These are phyloP conservation scores for Teleogryllus occipitalis DNA, from an alignment of 1,140 invertebrate species.

Conservation along the genomic window DNA sequence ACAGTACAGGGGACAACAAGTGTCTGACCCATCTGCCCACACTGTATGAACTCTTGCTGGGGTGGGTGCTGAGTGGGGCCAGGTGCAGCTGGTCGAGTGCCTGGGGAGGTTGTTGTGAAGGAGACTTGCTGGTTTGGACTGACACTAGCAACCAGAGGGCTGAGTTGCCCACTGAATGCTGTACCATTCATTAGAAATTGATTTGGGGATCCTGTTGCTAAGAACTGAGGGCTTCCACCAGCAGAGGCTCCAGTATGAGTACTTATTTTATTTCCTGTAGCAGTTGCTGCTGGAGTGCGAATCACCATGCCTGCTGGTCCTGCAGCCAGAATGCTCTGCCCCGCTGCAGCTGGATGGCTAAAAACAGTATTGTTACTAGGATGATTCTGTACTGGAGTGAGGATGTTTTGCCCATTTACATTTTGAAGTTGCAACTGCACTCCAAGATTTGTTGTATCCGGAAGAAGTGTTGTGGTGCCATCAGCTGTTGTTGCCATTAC, in stretches of 20 bases:
- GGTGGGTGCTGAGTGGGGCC: slow-evolving; percentile 10
- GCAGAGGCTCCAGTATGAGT: slow-evolving; percentile 47
- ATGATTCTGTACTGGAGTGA: slow-evolving; percentile 60
- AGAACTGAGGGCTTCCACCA: slow-evolving; percentile 36
- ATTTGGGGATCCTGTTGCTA: slow-evolving; percentile 27
- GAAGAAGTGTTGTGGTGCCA: slow-evolving; percentile 54
- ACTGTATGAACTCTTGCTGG: slow-evolving; percentile 55
- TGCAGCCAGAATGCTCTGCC: slow-evolving; percentile 57
- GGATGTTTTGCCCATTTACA: slow-evolving; percentile 66
- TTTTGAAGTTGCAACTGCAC: slow-evolving; percentile 71
- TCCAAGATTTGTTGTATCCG: slow-evolving; percentile 56
- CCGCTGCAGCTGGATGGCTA: slow-evolving; percentile 41
- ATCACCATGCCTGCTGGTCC: slow-evolving; percentile 69
- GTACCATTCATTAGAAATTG: slow-evolving; percentile 62
- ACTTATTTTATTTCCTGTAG: slow-evolving; percentile 56
- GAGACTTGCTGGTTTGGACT: slow-evolving; percentile 60
- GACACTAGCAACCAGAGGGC: slow-evolving; percentile 63
- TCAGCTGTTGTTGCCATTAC: slow-evolving; percentile 55
- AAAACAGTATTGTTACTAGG: slow-evolving; percentile 34
- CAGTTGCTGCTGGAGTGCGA: slow-evolving; percentile 47
- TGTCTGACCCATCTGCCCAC: slow-evolving; percentile 58
- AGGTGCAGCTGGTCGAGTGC: neutral
- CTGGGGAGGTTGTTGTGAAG: slow-evolving; percentile 47
- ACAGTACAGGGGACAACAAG: slow-evolving; percentile 66
- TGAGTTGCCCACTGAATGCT: slow-evolving; percentile 59